These are phyloP conservation scores for Pangasius macronema DNA, from an alignment of 2,797 vertebrate species.

Conservation along the genomic window DNA sequence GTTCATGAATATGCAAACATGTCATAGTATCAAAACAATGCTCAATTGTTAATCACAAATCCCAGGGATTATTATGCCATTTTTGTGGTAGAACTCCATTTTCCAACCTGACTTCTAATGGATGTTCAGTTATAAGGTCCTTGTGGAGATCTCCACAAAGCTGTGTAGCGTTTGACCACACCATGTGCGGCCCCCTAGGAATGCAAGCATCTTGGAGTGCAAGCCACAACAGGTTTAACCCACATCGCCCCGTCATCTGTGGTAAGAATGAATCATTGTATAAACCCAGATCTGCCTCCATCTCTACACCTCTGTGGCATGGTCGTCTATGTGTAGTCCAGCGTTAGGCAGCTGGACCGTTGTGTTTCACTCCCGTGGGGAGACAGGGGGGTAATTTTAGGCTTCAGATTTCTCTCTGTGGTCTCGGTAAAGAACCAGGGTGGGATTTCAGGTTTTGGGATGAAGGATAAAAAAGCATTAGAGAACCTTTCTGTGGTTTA, in stretches of 20 bases:
- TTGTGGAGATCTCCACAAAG: background rate
- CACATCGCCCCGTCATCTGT: constrained; percentile 46
- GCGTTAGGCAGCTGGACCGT: constrained; percentile 49
- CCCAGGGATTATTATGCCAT: background rate
- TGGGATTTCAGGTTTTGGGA: constrained; percentile 61
- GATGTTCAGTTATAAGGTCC: background rate
- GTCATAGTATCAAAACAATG: background rate
- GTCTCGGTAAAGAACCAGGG: constrained; percentile 65
- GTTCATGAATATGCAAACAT: constrained; percentile 22
- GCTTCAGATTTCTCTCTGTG: constrained; percentile 76
- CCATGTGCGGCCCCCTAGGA: constrained; percentile 36
- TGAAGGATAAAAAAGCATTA: constrained; percentile 64
- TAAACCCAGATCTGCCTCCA: constrained; percentile 39
- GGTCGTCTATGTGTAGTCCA: constrained; percentile 36
- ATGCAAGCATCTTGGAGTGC: constrained; percentile 35
- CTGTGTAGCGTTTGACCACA: constrained; percentile 30
- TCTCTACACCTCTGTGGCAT: constrained; percentile 20
- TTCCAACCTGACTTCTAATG: background rate
- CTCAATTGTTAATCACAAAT: background rate
- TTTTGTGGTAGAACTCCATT: background rate
- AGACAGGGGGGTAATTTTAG: constrained; percentile 69
- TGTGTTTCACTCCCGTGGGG: constrained; percentile 43
- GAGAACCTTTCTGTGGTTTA: constrained; percentile 68
- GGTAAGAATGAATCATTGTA: constrained; percentile 45
- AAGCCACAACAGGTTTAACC: constrained; percentile 46